Base-by-base conservation (phyloP, 2,797 vertebrate genomes). In the Carapus acus region DNA sequence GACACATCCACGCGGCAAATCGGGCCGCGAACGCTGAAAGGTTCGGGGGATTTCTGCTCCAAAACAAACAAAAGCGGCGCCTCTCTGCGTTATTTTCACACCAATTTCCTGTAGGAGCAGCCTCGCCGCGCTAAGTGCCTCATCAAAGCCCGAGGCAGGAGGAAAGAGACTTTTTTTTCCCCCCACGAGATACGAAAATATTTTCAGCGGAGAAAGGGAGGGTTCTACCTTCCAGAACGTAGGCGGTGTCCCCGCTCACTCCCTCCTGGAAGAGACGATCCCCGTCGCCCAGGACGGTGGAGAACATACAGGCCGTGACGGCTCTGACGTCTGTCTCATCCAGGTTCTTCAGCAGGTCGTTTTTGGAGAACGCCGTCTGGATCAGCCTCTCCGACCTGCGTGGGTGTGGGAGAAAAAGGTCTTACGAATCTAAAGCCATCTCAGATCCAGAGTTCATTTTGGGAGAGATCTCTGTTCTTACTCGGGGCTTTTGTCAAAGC, bases 201-300 rank as follows among this genome's bases (percentile, higher is more conserved):
- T n/a, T n/a, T n/a, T 13, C 15, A n/a, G 41, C 17, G 16, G 18
- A 36, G 16, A 31, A n/a, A 63, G 36, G 33, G 43, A 47, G 58
- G 36, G 9, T 54, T 54, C 77, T 78, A 89, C 88, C 88, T 78
- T 89, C 88, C 49, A 90, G 65, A 47, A 90, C 67, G 21, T 88
- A 90, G 24, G 88, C 86, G 23, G 80, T 78, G 19, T 77, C 73
- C 36, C 85, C 86, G 2, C 49, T 56, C 38, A 83, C 70, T 23
- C 88, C 88, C 70, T 90, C 88, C 65, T 84, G 76, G 36, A 87
- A 72, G 58, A 90, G 71, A 47, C 50, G 78, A 52, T 74, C 78
- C 61, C 85, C 88, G 62, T 84, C 77, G 63, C 61, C 74, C 54
- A 84, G 57, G n/a, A 60, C 64, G 22, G 71, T 70, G 21, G 67